phyloP scores from a whole-genome alignment of 2,113 vertebrate species.

The Tretioscincus oriximinensis region DNA sequence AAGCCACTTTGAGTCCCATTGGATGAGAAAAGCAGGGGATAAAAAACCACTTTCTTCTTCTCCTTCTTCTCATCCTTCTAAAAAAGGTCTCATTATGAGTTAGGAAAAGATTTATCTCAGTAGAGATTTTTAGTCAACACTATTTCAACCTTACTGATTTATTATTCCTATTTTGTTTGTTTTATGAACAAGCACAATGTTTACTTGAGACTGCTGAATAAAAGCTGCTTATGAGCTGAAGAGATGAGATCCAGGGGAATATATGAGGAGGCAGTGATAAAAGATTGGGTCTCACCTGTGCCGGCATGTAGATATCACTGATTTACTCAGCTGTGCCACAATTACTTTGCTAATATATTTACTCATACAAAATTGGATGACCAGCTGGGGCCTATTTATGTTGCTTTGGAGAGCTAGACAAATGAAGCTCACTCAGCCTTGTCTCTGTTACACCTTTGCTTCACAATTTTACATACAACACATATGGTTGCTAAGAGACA shows the following conservation, averaged over 20 bases:
- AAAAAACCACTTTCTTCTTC: too few species aligned
- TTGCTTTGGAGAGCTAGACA: constrained; percentile 6
- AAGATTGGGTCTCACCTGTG: not conserved
- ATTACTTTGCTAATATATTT: constrained; percentile 27
- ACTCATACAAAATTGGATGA: constrained; percentile 24
- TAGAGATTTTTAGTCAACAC: too few species aligned
- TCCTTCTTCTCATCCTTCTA: too few species aligned
- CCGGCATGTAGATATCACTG: not conserved
- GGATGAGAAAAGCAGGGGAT: too few species aligned
- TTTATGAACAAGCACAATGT: too few species aligned
- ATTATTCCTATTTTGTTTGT: not conserved
- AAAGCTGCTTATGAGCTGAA: not conserved
- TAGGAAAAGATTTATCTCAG: too few species aligned
- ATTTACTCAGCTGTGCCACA: constrained; percentile 19
- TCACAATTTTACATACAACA: not conserved
- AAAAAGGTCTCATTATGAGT: too few species aligned
- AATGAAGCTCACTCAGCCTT: constrained; percentile 24
- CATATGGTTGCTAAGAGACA: not conserved
- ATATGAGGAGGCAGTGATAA: not conserved
- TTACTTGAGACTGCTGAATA: not conserved
- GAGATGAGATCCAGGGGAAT: not conserved
- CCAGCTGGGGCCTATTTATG: constrained; percentile 30
- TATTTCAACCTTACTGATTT: not conserved
- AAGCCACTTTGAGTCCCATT: too few species aligned
- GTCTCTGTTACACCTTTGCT: constrained; percentile 2